phyloP scores from a whole-genome alignment of 2,888 invertebrate genomes.

The Conomelus anceps region DNA sequence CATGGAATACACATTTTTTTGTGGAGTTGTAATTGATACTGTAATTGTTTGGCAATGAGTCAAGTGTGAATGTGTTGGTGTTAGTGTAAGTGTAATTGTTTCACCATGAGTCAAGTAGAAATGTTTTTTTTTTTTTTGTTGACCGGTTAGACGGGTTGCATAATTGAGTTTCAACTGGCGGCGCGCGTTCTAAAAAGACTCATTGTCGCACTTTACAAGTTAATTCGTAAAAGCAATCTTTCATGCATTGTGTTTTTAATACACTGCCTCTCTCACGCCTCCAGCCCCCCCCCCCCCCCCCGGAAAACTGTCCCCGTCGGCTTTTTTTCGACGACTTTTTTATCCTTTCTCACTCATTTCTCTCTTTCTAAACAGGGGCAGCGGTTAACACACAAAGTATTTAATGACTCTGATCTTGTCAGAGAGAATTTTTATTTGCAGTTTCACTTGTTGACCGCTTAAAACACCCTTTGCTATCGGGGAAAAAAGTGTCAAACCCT shows the following conservation, averaged over 20 bases:
- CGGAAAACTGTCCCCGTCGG: no score
- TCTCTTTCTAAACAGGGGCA: not conserved
- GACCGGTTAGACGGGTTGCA: not conserved
- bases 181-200: not conserved
- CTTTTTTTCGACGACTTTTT: no score
- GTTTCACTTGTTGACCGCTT: constrained; percentile 17
- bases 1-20: no score
- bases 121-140: not conserved
- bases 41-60: no score
- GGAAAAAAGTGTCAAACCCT: constrained; percentile 10
- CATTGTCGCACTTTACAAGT: not conserved
- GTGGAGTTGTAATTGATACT: no score
- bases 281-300: no score
- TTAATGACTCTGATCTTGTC: constrained; percentile 19
- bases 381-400: constrained; percentile 10
- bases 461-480: not conserved
- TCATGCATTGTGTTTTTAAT: constrained; percentile 3
- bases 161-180: constrained; percentile 6
- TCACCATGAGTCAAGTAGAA: no score
- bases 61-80: no score
- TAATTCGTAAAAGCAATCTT: constrained; percentile 15
- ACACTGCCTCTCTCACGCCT: no score
- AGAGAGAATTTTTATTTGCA: constrained; percentile 16
- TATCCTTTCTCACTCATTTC: not conserved
- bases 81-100: no score